Evolutionary conservation across 2,113 vertebrate genomes (phyloP), one percentile per base, ranked within the genome.

Genomic region (Oreochromis spilurus): DNA sequence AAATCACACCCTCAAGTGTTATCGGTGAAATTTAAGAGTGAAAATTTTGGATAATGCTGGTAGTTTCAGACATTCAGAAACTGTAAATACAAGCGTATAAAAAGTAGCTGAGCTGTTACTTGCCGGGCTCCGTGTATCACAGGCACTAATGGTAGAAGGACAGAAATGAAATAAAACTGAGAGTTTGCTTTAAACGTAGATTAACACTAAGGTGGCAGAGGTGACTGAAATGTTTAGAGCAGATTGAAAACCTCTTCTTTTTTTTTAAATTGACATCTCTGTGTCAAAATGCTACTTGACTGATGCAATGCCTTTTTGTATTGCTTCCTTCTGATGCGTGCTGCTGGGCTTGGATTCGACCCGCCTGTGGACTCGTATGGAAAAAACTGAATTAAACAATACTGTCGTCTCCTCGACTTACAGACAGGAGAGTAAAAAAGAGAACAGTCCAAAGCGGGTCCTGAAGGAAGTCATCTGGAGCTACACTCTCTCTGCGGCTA

Each of bases 401-500:
- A 52, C 45, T 77, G 70, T 9, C 0, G 9, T 31, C 34, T 31
- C 45, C 26, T 31, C 4, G 16, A 77, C 70, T 50, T n/a, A 81
- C 34, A 89, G 40, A 40, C 6, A 17, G 29, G 60, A 38, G 17
- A 79, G 26, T 81, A 54, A 54, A 83, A 88, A 86, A 77, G 4
- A 78, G 9, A 85, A 86, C 72, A 85, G 87, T 91, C 79, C 50
- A 17, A 84, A 48, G 36, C 10, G 5, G 31, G 45, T 83, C 82
- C 83, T 85, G 82, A 82, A 89, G 84, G 60, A 80, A 83, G 43
- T 87, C 57, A 1, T 83, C 11, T 53, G 55, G 84, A 90, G 88
- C 88, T 88, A 89, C 86, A 86, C 70, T 88, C 50, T 77, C 53
- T 91, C 88, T 88, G 89, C 82, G 79, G 79, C 65, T 89, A 87